Base-by-base conservation (phyloP, 2,113 vertebrate species). In the Thamnaconus septentrionalis region DNA sequence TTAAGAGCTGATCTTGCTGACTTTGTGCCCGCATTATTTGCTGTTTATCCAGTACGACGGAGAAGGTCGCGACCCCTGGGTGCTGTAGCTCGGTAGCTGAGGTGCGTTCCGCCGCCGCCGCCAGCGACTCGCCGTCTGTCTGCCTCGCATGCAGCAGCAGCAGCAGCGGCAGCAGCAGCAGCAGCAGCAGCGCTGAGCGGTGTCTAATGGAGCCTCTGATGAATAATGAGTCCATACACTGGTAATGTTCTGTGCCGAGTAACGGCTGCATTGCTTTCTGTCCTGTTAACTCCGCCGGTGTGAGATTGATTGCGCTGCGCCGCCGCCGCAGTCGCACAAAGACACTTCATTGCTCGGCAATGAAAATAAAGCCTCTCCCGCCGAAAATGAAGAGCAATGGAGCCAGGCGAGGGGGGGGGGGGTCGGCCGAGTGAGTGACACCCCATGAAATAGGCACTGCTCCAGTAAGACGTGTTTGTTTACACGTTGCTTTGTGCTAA, bases 181-280 rank as follows among this genome's bases (percentile, higher is more conserved):
- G 68, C 71, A 77, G 80, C 78, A 59, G 74, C 50, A 66, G n/a
- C 75, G 75, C 80, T 81, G 87, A 88, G 81, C 67, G 61, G 83
- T 90, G 84, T 88, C 89, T 90, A 89, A 91, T 89, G 87, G 88
- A 85, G 85, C 87, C 81, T 86, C 80, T 87, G 88, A 90, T 89
- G 88, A 91, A 86, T 91, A 89, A 90, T 91, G 89, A 91, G 86
- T 79, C 83, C 83, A 87, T 89, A 89, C 88, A 85, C 85, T 86
- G 85, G 85, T 90, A 89, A 91, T 91, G 89, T 90, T 88, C 89
- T 90, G 89, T 89, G 88, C 88, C 68, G 86, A 87, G 85, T 86
- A 87, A 87, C 83, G 83, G 88, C 86, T 85, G 87, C 89, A 88
- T 90, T 84, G 89, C 78, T 89, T 89, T 87, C 89, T 90, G 86